Evolutionary conservation across 2,888 invertebrate species (phyloP).

Genomic region (Diarsia mendica): DNA sequence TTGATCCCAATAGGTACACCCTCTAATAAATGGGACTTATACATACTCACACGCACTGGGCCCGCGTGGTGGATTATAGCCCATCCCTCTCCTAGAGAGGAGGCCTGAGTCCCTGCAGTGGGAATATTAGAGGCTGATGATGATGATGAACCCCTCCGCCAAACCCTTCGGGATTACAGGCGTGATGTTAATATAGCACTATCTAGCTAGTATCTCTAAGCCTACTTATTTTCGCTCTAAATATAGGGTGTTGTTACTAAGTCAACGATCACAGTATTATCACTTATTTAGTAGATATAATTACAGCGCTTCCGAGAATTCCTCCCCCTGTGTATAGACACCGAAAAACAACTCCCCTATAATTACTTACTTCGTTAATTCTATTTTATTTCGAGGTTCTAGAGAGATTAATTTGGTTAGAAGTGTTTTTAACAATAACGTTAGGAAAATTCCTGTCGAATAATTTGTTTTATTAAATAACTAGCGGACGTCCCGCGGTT

Average conservation of each 20-base stretch:
- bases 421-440: constrained; percentile 19
- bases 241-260: constrained; percentile 31
- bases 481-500: too few species aligned
- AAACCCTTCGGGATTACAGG: too few species aligned
- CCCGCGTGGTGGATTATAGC: too few species aligned
- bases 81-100: too few species aligned
- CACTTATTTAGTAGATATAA: constrained; percentile 23
- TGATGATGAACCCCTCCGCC: too few species aligned
- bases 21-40: too few species aligned
- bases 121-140: too few species aligned
- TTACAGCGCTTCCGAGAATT: constrained; percentile 34
- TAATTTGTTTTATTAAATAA: too few species aligned
- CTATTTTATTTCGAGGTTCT: constrained; percentile 20
- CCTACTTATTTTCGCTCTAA: constrained; percentile 6
- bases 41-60: too few species aligned
- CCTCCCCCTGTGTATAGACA: constrained; percentile 1
- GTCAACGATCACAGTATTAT: constrained; percentile 10
- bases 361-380: constrained; percentile 33
- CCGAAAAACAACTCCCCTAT: constrained; percentile 6
- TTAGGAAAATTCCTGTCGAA: not conserved
- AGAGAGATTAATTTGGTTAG: constrained; percentile 12
- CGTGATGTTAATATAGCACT: not conserved
- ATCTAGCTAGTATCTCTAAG: constrained; percentile 12
- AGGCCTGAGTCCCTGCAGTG: too few species aligned
- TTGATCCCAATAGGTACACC: too few species aligned